Conservation (phyloP, 2,888 invertebrate genomes). For the Vesta saturnalis region DNA sequence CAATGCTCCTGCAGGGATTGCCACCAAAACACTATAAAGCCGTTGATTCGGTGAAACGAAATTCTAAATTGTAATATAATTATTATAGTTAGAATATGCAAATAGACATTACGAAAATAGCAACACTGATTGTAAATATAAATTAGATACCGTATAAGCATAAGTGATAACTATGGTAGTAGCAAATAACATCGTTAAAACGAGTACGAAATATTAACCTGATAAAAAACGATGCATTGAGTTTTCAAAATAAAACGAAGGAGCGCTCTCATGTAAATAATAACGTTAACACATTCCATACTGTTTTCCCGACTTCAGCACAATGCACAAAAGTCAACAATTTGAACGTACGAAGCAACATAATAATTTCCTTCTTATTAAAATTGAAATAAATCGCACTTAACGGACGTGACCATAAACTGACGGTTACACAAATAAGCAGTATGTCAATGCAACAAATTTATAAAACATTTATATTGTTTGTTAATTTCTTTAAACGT, state of each 20-base stretch:
- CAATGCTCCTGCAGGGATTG: constrained; percentile 49
- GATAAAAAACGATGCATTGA: constrained; percentile 31
- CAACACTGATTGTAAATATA: constrained; percentile 57
- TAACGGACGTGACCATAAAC: constrained; percentile 48
- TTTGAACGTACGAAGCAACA: constrained; percentile 57
- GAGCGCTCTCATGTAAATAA: constrained; percentile 51
- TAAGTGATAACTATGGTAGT: constrained; percentile 45
- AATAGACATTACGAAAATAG: constrained; percentile 56
- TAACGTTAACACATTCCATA: constrained; percentile 52
- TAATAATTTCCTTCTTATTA: constrained; percentile 57
- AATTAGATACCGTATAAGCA: constrained; percentile 53
- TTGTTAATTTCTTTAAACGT: constrained; percentile 43
- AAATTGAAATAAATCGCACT: constrained; percentile 45
- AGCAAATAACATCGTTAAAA: constrained; percentile 41
- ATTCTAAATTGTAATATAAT: constrained; percentile 64
- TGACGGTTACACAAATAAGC: constrained; percentile 41
- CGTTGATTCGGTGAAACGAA: constrained; percentile 59
- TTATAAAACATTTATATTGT: constrained; percentile 27
- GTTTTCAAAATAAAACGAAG: constrained; percentile 23
- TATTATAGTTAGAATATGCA: constrained; percentile 54
- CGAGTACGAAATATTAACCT: constrained; percentile 42
- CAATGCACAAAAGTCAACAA: constrained; percentile 59
- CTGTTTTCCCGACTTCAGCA: constrained; percentile 58
- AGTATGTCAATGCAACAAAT: constrained; percentile 23
- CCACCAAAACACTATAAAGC: constrained; percentile 45